phyloP scores from a whole-genome alignment of 1,140 invertebrate genomes.

The Ips typographus region DNA sequence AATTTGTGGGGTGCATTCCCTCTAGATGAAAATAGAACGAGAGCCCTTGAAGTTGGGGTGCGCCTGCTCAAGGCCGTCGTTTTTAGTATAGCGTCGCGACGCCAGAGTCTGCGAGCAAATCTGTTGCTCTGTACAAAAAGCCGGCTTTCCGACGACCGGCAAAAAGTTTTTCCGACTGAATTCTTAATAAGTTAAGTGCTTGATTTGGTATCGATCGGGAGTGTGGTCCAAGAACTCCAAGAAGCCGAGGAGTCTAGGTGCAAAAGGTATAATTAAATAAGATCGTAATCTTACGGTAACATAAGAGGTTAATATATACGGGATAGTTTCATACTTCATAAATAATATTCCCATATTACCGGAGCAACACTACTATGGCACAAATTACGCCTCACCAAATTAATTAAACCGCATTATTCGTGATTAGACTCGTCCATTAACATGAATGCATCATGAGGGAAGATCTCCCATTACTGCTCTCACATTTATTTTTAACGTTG shows the following conservation, averaged over 20 bases:
- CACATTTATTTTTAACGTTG: constrained; percentile 11
- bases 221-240: too few relatives aligned
- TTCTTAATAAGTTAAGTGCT: background rate
- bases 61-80: constrained; percentile 30
- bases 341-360: too few relatives aligned
- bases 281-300: too few relatives aligned
- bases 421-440: background rate
- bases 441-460: background rate
- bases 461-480: background rate
- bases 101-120: constrained; percentile 14
- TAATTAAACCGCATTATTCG: too few relatives aligned
- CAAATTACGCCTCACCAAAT: too few relatives aligned
- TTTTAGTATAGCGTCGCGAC: constrained; percentile 20
- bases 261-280: too few relatives aligned
- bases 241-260: too few relatives aligned
- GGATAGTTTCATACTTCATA: too few relatives aligned
- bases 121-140: constrained; percentile 24
- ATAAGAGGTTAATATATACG: too few relatives aligned
- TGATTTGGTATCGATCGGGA: too few relatives aligned
- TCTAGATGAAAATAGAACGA: background rate
- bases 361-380: too few relatives aligned
- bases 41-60: constrained; percentile 18
- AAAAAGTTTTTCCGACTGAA: background rate
- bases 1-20: background rate
- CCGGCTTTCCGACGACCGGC: constrained; percentile 6